Percentiles rank a stretch among this genome's conserved stretches.
phyloP scores from a whole-genome alignment of 2,888 invertebrate species.

The Sicus ferrugineus region DNA sequence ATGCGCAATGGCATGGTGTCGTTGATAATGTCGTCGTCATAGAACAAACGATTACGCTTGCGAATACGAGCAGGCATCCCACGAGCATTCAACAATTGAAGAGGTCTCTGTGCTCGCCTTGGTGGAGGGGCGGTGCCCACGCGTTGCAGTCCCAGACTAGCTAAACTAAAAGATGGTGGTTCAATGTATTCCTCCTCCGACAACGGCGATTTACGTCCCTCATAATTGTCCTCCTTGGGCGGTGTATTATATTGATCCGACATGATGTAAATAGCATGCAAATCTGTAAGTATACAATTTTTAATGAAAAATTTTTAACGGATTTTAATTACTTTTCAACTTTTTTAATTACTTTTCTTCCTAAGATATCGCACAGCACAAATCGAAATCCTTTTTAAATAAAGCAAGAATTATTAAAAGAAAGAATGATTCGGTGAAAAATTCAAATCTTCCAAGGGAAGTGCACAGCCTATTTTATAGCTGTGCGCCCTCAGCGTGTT shows the following conservation, averaged over 20 bases:
- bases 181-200: slow-evolving; percentile 71
- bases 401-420: background rate
- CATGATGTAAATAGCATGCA: slow-evolving; percentile 43
- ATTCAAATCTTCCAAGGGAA: background rate
- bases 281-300: background rate
- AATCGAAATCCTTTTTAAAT: too few relatives aligned
- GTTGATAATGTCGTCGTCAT: slow-evolving; percentile 87
- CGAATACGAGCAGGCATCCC: slow-evolving; percentile 91
- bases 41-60: slow-evolving; percentile 88
- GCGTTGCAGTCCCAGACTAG: slow-evolving; percentile 80
- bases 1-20: slow-evolving; percentile 78
- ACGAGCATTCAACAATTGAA: slow-evolving; percentile 83
- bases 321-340: too few relatives aligned
- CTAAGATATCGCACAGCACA: background rate
- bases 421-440: background rate
- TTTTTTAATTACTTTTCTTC: too few relatives aligned
- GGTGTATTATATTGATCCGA: slow-evolving; percentile 42
- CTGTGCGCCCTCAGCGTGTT: too few relatives aligned
- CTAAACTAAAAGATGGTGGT: slow-evolving; percentile 78
- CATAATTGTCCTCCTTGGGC: slow-evolving; percentile 36
- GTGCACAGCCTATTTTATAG: too few relatives aligned
- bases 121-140: slow-evolving; percentile 80
- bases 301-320: too few relatives aligned
- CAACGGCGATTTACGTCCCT: slow-evolving; percentile 38
- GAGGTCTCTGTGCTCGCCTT: slow-evolving; percentile 74